Evolutionary conservation across 2,113 vertebrate species (phyloP).

Genomic region (Nesoenas mayeri): DNA sequence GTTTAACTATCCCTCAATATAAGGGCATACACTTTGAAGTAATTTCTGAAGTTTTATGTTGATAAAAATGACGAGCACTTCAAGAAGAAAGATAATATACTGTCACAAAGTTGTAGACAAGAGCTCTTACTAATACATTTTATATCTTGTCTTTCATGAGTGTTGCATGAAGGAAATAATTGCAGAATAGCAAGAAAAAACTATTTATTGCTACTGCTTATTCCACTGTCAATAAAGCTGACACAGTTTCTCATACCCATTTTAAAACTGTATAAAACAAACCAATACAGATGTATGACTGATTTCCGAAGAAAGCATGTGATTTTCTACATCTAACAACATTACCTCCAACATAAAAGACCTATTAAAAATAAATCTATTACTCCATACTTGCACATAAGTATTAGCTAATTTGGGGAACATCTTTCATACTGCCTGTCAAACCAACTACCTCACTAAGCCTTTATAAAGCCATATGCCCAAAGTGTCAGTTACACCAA

Average conservation of each 20-base stretch:
- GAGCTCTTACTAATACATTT: background rate
- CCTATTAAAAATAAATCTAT: background rate
- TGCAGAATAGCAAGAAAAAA: background rate
- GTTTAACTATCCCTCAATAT: background rate
- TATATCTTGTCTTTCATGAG: background rate
- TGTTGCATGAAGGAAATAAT: background rate
- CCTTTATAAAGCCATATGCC: background rate
- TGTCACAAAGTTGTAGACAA: background rate
- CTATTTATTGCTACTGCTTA: background rate
- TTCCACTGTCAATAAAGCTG: background rate
- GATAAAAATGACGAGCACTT: constrained; percentile 18
- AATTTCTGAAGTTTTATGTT: constrained; percentile 16
- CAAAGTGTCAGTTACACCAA: background rate
- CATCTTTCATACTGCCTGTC: background rate
- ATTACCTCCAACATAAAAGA: background rate
- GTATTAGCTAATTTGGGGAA: background rate
- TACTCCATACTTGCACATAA: background rate
- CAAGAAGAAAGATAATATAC: background rate
- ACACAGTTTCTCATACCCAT: background rate
- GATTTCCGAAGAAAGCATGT: background rate
- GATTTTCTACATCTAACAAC: background rate
- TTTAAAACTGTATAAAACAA: constrained; percentile 21
- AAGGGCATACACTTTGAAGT: background rate
- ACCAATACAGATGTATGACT: background rate
- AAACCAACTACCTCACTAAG: background rate